phyloP scores from a whole-genome alignment of 2,113 vertebrate genomes.

The Channa maculata region DNA sequence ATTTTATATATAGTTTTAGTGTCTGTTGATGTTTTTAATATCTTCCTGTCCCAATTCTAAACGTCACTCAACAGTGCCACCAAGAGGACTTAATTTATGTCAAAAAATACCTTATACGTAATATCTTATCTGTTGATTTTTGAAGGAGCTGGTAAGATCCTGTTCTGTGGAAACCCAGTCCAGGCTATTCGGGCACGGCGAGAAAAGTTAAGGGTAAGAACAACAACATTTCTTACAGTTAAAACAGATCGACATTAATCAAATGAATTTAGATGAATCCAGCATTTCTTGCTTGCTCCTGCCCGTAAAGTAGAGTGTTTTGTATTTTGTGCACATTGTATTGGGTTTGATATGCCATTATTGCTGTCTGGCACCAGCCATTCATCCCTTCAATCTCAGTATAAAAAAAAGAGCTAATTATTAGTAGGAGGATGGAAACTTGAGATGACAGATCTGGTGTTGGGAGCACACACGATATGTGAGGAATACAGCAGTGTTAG shows the following conservation, averaged over 20 bases:
- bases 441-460: constrained; percentile 27
- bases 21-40: neutral
- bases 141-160: constrained; percentile 85
- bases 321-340: constrained; percentile 26
- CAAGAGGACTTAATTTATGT: constrained; percentile 42
- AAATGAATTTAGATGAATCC: neutral
- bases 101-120: neutral
- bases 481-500: constrained; percentile 13
- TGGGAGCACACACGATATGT: constrained; percentile 10
- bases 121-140: constrained; percentile 50
- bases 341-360: constrained; percentile 47
- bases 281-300: neutral
- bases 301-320: neutral
- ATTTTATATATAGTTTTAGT: neutral
- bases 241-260: constrained; percentile 1
- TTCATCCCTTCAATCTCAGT: constrained; percentile 56
- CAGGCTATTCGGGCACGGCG: constrained; percentile 86
- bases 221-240: neutral
- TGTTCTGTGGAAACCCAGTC: constrained; percentile 92
- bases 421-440: constrained; percentile 34
- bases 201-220: constrained; percentile 86
- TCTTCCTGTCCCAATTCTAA: neutral
- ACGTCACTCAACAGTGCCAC: constrained; percentile 52
- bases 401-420: constrained; percentile 57
- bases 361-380: constrained; percentile 30